Conservation (phyloP, 2,888 invertebrate genomes). For the Drosophila kokeensis region DNA sequence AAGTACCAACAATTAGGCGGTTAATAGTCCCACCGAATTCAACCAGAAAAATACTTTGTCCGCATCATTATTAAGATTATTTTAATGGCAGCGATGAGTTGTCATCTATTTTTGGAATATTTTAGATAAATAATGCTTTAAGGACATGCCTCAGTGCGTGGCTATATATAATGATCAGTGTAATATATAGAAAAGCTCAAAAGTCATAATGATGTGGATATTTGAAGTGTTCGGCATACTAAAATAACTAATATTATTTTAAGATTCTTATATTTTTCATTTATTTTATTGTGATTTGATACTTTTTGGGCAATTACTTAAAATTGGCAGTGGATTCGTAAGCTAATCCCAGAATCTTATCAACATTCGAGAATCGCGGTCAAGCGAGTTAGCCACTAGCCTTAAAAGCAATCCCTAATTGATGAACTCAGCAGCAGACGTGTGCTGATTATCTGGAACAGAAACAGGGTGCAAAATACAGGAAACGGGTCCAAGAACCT, state of each 20-base stretch:
- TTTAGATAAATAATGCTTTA: conserved; percentile 5
- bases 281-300: neutral
- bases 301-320: conserved; percentile 20
- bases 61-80: conserved; percentile 9
- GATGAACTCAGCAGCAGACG: conserved; percentile 68
- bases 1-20: conserved; percentile 15
- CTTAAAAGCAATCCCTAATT: conserved; percentile 60
- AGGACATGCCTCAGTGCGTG: conserved; percentile 41
- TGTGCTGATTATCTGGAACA: conserved; percentile 63
- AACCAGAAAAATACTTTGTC: conserved; percentile 16
- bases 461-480: conserved; percentile 15
- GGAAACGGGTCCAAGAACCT: conserved; percentile 5
- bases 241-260: neutral
- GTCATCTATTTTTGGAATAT: neutral
- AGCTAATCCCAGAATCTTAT: neutral
- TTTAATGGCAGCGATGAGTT: conserved; percentile 22
- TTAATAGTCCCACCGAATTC: conserved; percentile 15
- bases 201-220: neutral
- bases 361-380: neutral
- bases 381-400: conserved; percentile 11
- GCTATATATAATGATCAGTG: conserved; percentile 17
- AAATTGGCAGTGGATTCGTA: neutral
- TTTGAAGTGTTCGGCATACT: neutral
- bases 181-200: conserved; percentile 13
- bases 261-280: neutral